Conservation (phyloP, 2,113 vertebrate species). For the Mandrillus leucophaeus region DNA sequence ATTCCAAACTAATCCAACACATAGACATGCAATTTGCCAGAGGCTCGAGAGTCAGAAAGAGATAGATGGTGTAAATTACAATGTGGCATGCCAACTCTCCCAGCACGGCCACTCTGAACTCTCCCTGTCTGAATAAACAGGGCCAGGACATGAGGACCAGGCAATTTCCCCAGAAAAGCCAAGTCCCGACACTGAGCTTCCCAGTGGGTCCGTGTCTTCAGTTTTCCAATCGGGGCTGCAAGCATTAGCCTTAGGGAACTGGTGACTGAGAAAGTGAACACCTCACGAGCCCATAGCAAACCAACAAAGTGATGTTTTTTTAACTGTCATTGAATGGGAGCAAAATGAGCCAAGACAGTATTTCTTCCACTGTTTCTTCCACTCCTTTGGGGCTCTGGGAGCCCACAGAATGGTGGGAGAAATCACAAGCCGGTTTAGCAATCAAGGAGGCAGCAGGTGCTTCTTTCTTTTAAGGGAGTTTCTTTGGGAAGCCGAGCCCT, state of each 20-base stretch:
- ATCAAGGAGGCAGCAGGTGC: not conserved
- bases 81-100: not conserved
- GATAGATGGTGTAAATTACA: constrained; percentile 77
- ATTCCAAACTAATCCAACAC: constrained; percentile 75
- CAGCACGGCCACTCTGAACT: not conserved
- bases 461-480: not conserved
- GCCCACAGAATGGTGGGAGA: not conserved
- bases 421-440: not conserved
- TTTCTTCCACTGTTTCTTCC: not conserved
- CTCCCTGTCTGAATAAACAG: not conserved
- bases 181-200: not conserved
- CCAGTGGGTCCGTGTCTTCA: not conserved
- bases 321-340: not conserved
- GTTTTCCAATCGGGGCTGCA: not conserved
- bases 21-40: constrained; percentile 74
- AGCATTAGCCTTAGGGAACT: not conserved
- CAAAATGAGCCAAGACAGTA: not conserved
- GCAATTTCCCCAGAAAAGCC: not conserved
- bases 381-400: not conserved
- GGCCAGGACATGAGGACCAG: not conserved
- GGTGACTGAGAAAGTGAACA: not conserved
- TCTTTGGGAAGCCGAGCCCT: not conserved
- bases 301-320: not conserved
- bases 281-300: not conserved
- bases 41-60: constrained; percentile 67